Base-by-base conservation (phyloP, 2,888 invertebrate species). In the Strigamia crassipes region DNA sequence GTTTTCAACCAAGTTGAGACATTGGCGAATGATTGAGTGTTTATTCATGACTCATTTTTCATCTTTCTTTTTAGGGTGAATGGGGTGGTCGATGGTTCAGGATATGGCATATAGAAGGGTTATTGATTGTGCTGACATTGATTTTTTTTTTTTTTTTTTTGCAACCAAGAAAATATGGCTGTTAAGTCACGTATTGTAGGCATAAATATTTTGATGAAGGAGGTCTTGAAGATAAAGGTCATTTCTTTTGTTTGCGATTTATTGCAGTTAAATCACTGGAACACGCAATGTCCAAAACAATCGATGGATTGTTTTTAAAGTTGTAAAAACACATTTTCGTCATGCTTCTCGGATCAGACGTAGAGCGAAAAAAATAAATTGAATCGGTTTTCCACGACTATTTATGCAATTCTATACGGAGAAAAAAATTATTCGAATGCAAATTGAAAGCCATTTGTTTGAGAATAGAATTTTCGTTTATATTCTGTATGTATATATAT, bases 41-140 rank as follows among this genome's bases (percentile, higher is more conserved):
- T 3, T 51, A 51, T 51, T 51, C 51, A 51, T 51, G 51, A 51
- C 51, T 51, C 51, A 51, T 51, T 51, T 51, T 51, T 51, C 51
- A 51, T 18, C 51, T 51, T 46, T 46, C 51, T 51, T 51, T 51
- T 51, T 51, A n/a, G 51, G 51, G 18, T 51, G 51, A 18, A 15
- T 46, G 42, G n/a, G n/a, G 3, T 4, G 51, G 51, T 15, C 51
- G n/a, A 51, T 51, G 51, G 51, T 4, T 51, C 51, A 18, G n/a
- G 15, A 51, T 51, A 51, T 51, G 4, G 51, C 51, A 51, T 4
- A 51, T 51, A 51, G 51, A 51, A 46, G 18, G n/a, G 51, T 51
- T 51, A 51, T 51, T 51, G 51, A 51, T 51, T 51, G 51, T n/a
- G n/a, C 51, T 51, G n/a, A n/a, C 51, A 51, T 51, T 51, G 51